phyloP scores from a whole-genome alignment of 2,113 vertebrate genomes.

The Brachyhypopomus occidentalis region DNA sequence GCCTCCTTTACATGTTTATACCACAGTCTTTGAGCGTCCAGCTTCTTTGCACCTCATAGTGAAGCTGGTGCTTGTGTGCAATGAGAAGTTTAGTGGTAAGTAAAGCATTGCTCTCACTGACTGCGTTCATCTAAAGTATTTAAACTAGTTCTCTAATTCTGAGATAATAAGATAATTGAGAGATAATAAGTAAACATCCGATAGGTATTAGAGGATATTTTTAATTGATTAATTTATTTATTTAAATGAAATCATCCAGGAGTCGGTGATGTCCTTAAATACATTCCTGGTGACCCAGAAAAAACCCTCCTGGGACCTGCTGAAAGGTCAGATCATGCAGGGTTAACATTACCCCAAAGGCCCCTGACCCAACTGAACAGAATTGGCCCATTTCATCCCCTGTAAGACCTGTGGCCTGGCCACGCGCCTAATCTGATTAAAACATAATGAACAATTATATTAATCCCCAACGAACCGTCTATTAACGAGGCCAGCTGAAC shows the following conservation, averaged over 20 bases:
- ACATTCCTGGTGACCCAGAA: background rate
- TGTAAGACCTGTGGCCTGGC: constrained; percentile 22
- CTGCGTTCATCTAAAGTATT: constrained; percentile 1
- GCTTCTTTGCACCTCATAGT: background rate
- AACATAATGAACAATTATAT: constrained; percentile 54
- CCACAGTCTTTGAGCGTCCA: background rate
- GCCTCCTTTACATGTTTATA: background rate
- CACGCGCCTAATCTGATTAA: constrained; percentile 54
- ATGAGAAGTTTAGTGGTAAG: background rate
- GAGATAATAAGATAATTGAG: background rate
- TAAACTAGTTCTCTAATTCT: background rate
- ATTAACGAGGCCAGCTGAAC: constrained; percentile 45
- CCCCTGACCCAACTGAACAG: constrained; percentile 36
- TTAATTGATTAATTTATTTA: background rate
- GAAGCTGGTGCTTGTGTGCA: too few species aligned
- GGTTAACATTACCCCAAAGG: constrained; percentile 46
- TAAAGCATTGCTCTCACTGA: constrained; percentile 3
- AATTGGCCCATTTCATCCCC: constrained; percentile 23
- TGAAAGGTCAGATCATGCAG: constrained; percentile 43
- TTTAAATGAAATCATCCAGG: background rate
- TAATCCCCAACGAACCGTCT: constrained; percentile 52
- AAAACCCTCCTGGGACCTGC: background rate
- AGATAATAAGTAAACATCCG: background rate
- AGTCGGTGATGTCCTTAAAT: background rate
- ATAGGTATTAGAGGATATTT: background rate